Conservation (phyloP, 2,113 vertebrate species). For the Tauraco erythrolophus region DNA sequence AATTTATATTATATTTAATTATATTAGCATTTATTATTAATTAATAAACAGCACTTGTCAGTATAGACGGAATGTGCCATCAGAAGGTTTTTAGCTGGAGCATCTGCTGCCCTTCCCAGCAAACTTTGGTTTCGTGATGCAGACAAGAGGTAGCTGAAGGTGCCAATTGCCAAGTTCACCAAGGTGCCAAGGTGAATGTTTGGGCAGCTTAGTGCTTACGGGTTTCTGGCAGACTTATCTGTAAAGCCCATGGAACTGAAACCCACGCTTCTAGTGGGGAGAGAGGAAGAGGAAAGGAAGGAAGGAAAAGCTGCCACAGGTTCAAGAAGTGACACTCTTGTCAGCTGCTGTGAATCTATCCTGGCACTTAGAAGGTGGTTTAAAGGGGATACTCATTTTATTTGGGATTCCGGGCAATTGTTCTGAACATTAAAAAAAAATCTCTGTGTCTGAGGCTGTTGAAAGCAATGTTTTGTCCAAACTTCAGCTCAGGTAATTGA, state of each 20-base stretch:
- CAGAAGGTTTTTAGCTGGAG: neutral
- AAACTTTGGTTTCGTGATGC: neutral
- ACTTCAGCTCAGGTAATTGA: neutral
- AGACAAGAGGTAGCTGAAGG: neutral
- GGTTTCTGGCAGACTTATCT: neutral
- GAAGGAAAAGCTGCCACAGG: neutral
- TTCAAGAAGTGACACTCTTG: neutral
- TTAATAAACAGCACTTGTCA: neutral
- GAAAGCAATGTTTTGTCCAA: neutral
- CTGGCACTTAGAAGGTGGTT: neutral
- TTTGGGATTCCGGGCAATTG: neutral
- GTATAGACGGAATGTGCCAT: neutral
- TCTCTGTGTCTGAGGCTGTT: neutral
- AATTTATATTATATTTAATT: too few relatives aligned
- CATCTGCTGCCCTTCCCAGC: neutral
- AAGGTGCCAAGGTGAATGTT: neutral
- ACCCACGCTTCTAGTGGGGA: neutral
- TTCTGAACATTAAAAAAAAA: neutral
- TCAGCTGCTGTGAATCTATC: neutral
- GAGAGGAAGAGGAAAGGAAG: neutral
- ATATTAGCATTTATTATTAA: too few relatives aligned
- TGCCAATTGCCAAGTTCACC: too few relatives aligned
- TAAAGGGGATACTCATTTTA: neutral
- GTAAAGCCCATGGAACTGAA: neutral
- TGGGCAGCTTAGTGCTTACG: neutral